phyloP scores from a whole-genome alignment of 2,113 vertebrate genomes.

The Narcine bancroftii region DNA sequence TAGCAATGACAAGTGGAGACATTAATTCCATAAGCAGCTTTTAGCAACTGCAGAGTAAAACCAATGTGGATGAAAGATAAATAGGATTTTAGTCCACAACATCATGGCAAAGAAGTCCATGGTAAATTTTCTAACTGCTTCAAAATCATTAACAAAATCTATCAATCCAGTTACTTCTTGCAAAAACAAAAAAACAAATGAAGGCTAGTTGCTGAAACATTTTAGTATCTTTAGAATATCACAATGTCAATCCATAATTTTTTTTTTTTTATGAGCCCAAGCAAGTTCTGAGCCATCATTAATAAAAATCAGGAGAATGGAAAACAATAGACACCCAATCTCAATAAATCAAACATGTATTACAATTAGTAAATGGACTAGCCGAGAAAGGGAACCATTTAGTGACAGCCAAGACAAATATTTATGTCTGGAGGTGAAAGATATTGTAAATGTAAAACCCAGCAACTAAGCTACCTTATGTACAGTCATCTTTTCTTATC shows the following conservation, averaged over 20 bases:
- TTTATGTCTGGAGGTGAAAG: too few relatives aligned
- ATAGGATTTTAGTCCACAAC: neutral
- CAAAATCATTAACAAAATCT: neutral
- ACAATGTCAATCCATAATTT: neutral
- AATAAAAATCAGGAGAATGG: too few relatives aligned
- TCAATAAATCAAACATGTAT: too few relatives aligned
- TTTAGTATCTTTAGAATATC: too few relatives aligned
- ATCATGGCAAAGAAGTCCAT: neutral
- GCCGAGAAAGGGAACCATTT: too few relatives aligned
- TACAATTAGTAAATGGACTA: too few relatives aligned
- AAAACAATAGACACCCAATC: too few relatives aligned
- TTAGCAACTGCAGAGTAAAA: neutral
- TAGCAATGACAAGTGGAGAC: neutral
- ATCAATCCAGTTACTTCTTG: neutral
- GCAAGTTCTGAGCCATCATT: neutral
- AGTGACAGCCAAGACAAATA: too few relatives aligned
- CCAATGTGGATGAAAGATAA: neutral
- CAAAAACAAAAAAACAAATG: neutral
- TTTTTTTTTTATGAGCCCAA: neutral
- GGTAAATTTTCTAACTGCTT: neutral
- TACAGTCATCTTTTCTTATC: too few relatives aligned
- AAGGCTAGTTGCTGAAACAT: neutral
- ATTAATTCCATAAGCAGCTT: neutral
- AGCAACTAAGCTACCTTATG: too few relatives aligned
- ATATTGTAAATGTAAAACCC: too few relatives aligned